Evolutionary conservation across 2,888 invertebrate genomes (phyloP).

Genomic region (Drosophila tanythrix): DNA sequence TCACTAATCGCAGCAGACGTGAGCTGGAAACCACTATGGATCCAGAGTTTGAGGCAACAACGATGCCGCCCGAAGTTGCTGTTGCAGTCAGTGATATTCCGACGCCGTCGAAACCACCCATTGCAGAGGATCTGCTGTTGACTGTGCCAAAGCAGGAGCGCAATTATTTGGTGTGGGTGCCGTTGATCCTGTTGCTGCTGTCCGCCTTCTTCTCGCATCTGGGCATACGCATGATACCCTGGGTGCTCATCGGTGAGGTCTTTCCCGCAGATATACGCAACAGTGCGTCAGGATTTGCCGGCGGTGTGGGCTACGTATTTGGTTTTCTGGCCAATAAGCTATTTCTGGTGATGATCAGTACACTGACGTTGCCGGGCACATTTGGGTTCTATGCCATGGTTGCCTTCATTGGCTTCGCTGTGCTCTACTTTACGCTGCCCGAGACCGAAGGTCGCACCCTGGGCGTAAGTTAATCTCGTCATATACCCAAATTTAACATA

Average conservation of each 20-base stretch:
- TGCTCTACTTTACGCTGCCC: slow-evolving; percentile 89
- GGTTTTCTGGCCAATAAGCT: slow-evolving; percentile 91
- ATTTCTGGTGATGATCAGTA: slow-evolving; percentile 88
- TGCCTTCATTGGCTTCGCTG: slow-evolving; percentile 87
- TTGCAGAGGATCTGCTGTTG: slow-evolving; percentile 75
- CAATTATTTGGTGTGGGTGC: slow-evolving; percentile 88
- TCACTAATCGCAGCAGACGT: slow-evolving; percentile 71
- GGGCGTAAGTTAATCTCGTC: slow-evolving; percentile 67
- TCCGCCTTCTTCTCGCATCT: slow-evolving; percentile 90
- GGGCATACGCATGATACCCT: slow-evolving; percentile 89
- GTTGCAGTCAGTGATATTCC: not conserved
- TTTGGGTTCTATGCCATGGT: slow-evolving; percentile 89
- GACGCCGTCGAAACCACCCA: slow-evolving; percentile 45
- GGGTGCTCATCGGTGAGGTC: slow-evolving; percentile 93
- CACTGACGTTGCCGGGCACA: slow-evolving; percentile 89
- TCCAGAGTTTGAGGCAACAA: slow-evolving; percentile 47
- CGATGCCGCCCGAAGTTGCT: slow-evolving; percentile 29
- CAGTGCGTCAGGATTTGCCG: slow-evolving; percentile 90
- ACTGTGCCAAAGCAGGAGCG: slow-evolving; percentile 84
- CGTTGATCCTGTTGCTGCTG: slow-evolving; percentile 88
- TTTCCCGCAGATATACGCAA: slow-evolving; percentile 89
- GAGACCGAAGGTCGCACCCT: slow-evolving; percentile 93
- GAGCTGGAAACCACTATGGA: slow-evolving; percentile 45
- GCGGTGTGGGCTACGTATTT: slow-evolving; percentile 91
- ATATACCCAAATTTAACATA: not conserved